phyloP scores from a whole-genome alignment of 2,113 vertebrate species.

The Athene noctua region DNA sequence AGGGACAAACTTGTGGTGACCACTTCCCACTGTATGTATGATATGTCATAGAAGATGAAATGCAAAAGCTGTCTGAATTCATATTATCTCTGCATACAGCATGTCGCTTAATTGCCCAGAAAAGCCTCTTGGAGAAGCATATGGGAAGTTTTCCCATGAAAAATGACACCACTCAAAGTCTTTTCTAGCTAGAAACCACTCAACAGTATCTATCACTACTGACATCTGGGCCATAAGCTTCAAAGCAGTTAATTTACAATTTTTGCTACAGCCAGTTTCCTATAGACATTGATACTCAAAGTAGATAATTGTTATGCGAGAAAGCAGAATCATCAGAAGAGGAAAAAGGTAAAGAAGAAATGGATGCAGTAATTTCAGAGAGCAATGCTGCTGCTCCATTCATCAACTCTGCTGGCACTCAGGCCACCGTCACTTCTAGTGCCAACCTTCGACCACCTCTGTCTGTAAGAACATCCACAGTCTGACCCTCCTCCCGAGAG shows the following conservation, averaged over 20 bases:
- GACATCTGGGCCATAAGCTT: conserved; percentile 23
- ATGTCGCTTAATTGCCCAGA: conserved; percentile 32
- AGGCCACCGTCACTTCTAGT: background rate
- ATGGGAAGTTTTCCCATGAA: conserved; percentile 42
- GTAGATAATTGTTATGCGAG: background rate
- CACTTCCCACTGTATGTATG: background rate
- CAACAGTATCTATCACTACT: conserved; percentile 25
- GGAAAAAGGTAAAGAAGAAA: background rate
- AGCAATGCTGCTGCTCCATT: background rate
- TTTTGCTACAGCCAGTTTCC: background rate
- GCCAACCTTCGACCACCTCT: background rate
- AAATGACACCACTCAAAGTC: background rate
- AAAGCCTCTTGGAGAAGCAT: conserved; percentile 4
- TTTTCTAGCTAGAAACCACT: conserved; percentile 38
- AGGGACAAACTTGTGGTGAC: background rate
- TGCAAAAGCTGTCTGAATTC: background rate
- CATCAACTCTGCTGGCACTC: background rate
- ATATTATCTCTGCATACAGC: background rate
- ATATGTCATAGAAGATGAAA: background rate
- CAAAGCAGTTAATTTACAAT: conserved; percentile 20
- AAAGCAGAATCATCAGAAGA: background rate
- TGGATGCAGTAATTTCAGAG: background rate
- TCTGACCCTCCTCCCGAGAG: background rate
- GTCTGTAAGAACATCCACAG: background rate
- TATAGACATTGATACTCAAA: background rate